Base-by-base conservation (phyloP, 2,113 vertebrate genomes). In the Rhinolophus ferrumequinum region DNA sequence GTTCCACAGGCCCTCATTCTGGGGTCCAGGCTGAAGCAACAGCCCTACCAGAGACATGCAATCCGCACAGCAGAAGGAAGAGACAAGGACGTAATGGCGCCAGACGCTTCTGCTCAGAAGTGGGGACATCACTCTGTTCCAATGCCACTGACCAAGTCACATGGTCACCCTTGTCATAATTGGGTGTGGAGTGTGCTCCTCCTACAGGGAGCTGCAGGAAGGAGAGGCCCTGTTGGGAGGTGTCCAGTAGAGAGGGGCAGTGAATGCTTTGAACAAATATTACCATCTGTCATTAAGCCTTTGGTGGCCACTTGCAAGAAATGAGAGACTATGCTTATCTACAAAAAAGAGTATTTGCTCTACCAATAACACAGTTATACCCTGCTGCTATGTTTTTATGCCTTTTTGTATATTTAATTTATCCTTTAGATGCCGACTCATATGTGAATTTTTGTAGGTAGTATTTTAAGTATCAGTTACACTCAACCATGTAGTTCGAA, bases 151-250 rank as follows among this genome's bases (percentile, higher is more conserved):
- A 47, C 70, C 26, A 9, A 70, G 18, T 41, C 62, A 41, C 4
- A 0, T 22, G 38, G 6, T 14, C 30, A n/a, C 30, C 30, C 0
- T 0, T 13, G 62, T 30, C 38, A 8, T 11, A 8, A 88, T 4
- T 28, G 6, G 38, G 1, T 0, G 0, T 22, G 60, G 35, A n/a
- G 12, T 14, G 7, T 19, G n/a, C 33, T 14, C 35, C 4, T 67
- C 22, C 30, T 15, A 13, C 54, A 41, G 10, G 21, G 1, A 18
- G 70, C 13, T n/a, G 22, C 35, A 54, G 2, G 35, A 60, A 30
- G 50, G 21, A 35, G 30, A 26, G 66, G 33, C 22, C 54, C 11
- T 58, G 14, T 10, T 18, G 2, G 94, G 56, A 81, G 6, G 5
- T 3, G 44, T 22, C 50, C 8, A 8, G 6, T 1, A 62, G 4